A percentile compares a stretch with the other conserved stretches of the same genome.
Conservation (phyloP, 64 coral and sea anemone species). For the Astreopora myriophthalma region DNA sequence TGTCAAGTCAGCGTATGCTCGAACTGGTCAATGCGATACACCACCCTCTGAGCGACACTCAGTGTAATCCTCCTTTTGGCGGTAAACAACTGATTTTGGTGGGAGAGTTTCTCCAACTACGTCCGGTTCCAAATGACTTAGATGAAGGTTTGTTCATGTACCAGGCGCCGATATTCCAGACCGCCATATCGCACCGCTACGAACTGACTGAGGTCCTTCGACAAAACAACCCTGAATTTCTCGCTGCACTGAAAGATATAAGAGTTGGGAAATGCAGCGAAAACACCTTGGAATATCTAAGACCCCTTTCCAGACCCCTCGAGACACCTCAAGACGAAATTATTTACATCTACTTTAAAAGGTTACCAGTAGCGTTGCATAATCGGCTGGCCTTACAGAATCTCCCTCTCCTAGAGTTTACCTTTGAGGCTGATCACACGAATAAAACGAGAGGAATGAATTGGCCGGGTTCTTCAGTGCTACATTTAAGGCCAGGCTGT, state of each 20-base stretch:
- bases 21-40: neutral
- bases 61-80: no score
- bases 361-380: neutral
- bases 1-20: constrained; percentile 37
- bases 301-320: neutral
- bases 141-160: constrained; percentile 54
- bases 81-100: neutral
- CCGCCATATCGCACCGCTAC: constrained; percentile 2
- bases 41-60: neutral
- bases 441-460: neutral
- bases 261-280: neutral
- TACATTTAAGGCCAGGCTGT: constrained; percentile 1
- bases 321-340: neutral
- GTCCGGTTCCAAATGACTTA: constrained; percentile 24
- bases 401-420: neutral
- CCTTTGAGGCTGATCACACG: neutral
- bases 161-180: neutral
- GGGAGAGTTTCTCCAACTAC: constrained; percentile 20
- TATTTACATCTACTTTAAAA: constrained; percentile 44
- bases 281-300: neutral
- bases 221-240: neutral
- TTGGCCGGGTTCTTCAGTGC: neutral
- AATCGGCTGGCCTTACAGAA: neutral
- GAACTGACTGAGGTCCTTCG: neutral
- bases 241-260: neutral